Evolutionary conservation across 2,888 invertebrate species (phyloP).

Genomic region (Phengaris alcon): DNA sequence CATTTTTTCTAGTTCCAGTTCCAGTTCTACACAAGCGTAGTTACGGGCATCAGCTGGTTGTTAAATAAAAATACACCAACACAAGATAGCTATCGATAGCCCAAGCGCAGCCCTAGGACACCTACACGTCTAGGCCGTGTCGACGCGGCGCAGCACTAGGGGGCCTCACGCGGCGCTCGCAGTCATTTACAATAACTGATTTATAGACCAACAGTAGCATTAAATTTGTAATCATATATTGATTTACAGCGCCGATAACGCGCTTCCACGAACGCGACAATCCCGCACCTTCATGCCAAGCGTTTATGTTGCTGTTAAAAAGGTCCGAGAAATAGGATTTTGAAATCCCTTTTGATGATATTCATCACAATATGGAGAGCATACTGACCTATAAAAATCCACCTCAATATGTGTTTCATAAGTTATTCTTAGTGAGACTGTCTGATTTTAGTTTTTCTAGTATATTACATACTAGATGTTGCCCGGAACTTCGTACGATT

Average conservation of each 20-base stretch:
- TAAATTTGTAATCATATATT: constrained; percentile 80
- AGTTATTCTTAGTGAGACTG: too few relatives aligned
- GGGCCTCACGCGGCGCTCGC: constrained; percentile 75
- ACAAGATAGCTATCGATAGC: constrained; percentile 18
- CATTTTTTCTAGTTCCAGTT: too few relatives aligned
- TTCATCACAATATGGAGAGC: background rate
- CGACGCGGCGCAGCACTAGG: constrained; percentile 75
- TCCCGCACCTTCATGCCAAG: constrained; percentile 5
- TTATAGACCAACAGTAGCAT: constrained; percentile 78
- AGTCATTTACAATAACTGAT: constrained; percentile 77
- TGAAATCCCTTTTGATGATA: background rate
- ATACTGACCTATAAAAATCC: too few relatives aligned
- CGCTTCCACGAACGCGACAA: constrained; percentile 49
- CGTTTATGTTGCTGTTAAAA: background rate
- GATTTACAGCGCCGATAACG: constrained; percentile 77
- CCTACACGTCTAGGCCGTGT: constrained; percentile 51
- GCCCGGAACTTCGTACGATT: too few relatives aligned
- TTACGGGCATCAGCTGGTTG: too few relatives aligned
- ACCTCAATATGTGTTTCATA: too few relatives aligned
- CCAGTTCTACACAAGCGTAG: too few relatives aligned
- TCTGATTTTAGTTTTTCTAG: too few relatives aligned
- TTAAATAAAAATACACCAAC: too few relatives aligned
- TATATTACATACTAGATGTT: too few relatives aligned
- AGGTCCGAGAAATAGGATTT: constrained; percentile 2
- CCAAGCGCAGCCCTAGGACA: constrained; percentile 37